phyloP scores from a whole-genome alignment of 2,113 vertebrate genomes.

The Oxyura jamaicensis region DNA sequence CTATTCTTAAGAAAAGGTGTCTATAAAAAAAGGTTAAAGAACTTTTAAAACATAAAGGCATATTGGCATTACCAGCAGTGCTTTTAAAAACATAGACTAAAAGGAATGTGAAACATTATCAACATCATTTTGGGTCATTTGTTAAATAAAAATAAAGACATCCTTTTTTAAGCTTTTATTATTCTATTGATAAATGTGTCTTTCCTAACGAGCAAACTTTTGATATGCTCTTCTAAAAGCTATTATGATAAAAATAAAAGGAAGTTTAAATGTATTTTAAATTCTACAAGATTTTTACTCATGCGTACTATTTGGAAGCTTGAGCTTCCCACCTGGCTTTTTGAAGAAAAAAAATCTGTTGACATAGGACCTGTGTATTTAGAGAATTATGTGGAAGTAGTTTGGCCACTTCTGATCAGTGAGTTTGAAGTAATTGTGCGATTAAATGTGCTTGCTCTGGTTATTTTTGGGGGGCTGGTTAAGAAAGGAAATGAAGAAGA shows the following conservation, averaged over 20 bases:
- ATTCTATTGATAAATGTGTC: slow-evolving; percentile 70
- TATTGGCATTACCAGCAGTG: slow-evolving; percentile 69
- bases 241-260: slow-evolving; percentile 54
- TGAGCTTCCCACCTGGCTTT: not conserved
- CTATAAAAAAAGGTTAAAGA: slow-evolving; percentile 72
- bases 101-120: slow-evolving; percentile 45
- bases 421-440: slow-evolving; percentile 22
- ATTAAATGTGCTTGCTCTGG: not conserved
- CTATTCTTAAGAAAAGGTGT: slow-evolving; percentile 86
- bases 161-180: slow-evolving; percentile 82
- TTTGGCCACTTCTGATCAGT: slow-evolving; percentile 27
- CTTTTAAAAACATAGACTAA: slow-evolving; percentile 56
- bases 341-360: not conserved
- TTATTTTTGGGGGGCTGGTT: not conserved
- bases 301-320: not conserved
- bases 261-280: slow-evolving; percentile 34
- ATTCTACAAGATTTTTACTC: slow-evolving; percentile 15
- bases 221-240: slow-evolving; percentile 64
- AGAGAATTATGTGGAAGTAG: slow-evolving; percentile 32
- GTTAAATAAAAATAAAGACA: slow-evolving; percentile 79
- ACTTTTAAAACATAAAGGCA: slow-evolving; percentile 38
- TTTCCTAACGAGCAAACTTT: slow-evolving; percentile 67
- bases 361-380: slow-evolving; percentile 8
- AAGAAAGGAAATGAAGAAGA: not conserved
- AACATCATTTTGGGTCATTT: slow-evolving; percentile 30